These are phyloP conservation scores for Lycaena phlaeas DNA, from an alignment of 2,888 invertebrate genomes.

Conservation along the genomic window DNA sequence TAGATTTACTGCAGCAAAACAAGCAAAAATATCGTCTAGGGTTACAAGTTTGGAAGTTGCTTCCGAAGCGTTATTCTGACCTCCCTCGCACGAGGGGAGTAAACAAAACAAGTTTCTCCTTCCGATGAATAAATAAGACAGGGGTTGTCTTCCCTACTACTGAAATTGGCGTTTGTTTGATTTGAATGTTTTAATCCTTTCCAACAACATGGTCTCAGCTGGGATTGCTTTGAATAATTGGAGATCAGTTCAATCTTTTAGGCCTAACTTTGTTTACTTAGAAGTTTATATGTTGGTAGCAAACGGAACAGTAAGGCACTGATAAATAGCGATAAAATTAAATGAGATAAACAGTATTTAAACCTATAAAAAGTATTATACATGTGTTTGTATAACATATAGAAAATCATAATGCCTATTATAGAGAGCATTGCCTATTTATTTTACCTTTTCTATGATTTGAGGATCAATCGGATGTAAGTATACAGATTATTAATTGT, in stretches of 20 bases:
- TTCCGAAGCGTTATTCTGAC: constrained; percentile 40
- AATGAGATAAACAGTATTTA: too few species aligned
- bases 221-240: constrained; percentile 23
- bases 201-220: constrained; percentile 43
- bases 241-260: not conserved
- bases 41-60: constrained; percentile 42
- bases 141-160: constrained; percentile 53
- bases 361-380: too few species aligned
- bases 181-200: constrained; percentile 72
- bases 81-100: constrained; percentile 38
- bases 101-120: constrained; percentile 70
- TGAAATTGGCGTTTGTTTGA: constrained; percentile 56
- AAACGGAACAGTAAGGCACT: too few species aligned
- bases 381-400: too few species aligned
- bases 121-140: constrained; percentile 69
- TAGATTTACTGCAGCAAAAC: constrained; percentile 41
- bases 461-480: too few species aligned
- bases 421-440: too few species aligned
- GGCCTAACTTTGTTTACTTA: too few species aligned
- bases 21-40: constrained; percentile 45
- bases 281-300: too few species aligned
- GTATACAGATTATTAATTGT: too few species aligned
- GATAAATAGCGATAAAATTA: too few species aligned
- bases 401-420: too few species aligned
- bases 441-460: too few species aligned